A percentile compares a stretch with the other conserved stretches of the same genome.
Evolutionary conservation across 1,140 invertebrate species (phyloP).

Genomic region (Berghia stephanieae): DNA sequence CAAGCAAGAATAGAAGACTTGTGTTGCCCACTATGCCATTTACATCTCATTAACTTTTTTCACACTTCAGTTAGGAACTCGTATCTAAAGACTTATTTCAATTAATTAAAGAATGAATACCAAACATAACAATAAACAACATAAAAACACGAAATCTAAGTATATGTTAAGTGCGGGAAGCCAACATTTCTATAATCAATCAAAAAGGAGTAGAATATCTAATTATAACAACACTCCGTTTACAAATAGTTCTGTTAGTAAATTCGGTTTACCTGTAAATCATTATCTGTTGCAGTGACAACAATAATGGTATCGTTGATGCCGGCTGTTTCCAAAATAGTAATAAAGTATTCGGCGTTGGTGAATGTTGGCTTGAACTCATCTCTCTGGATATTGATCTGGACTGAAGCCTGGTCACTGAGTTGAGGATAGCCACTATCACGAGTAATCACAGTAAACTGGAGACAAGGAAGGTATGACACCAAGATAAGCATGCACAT

Average conservation of each 20-base stretch:
- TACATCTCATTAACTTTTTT: too few species aligned
- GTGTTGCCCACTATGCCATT: too few species aligned
- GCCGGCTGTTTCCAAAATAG: slow-evolving; percentile 33
- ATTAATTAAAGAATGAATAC: too few species aligned
- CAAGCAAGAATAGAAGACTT: too few species aligned
- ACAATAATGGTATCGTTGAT: slow-evolving; percentile 35
- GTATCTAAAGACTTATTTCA: too few species aligned
- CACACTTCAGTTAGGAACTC: too few species aligned
- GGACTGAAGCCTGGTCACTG: slow-evolving; percentile 35
- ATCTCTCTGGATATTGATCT: slow-evolving; percentile 46
- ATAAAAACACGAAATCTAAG: too few species aligned
- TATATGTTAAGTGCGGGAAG: too few species aligned
- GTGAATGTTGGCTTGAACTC: slow-evolving; percentile 43
- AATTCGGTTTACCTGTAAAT: slow-evolving; percentile 38
- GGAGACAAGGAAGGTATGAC: slow-evolving; percentile 9
- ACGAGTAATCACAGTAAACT: slow-evolving; percentile 41
- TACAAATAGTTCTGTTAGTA: background rate
- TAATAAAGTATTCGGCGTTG: slow-evolving; percentile 29
- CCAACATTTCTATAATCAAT: too few species aligned
- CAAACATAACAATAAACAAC: too few species aligned
- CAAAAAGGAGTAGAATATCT: too few species aligned
- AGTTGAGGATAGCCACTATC: slow-evolving; percentile 41
- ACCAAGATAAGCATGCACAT: too few species aligned
- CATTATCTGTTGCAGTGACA: slow-evolving; percentile 44
- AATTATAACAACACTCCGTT: background rate